These are phyloP conservation scores for Malaclemys terrapin DNA, from an alignment of 2,113 vertebrate genomes.

Conservation along the genomic window DNA sequence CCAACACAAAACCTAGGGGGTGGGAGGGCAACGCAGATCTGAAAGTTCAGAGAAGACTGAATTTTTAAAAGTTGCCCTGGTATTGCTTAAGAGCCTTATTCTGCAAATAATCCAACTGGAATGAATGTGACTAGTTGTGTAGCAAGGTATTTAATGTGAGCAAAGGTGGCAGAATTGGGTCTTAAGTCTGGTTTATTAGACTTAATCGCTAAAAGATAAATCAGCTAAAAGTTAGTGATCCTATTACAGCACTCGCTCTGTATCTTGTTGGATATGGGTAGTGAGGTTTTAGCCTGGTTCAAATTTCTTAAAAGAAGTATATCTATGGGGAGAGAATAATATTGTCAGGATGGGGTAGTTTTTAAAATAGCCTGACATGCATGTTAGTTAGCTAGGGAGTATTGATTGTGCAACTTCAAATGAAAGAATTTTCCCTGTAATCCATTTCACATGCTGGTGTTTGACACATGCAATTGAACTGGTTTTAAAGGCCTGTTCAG, in stretches of 20 bases:
- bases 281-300: neutral
- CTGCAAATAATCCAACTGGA: neutral
- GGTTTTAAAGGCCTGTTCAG: neutral
- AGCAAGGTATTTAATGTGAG: neutral
- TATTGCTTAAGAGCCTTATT: neutral
- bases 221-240: neutral
- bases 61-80: neutral
- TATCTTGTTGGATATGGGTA: neutral
- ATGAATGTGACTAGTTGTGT: neutral
- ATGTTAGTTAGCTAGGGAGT: neutral
- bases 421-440: neutral
- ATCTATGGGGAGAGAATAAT: neutral
- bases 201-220: neutral
- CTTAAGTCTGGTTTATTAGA: neutral
- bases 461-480: neutral
- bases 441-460: neutral
- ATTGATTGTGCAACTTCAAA: neutral
- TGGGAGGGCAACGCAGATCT: neutral
- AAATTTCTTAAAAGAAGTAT: neutral
- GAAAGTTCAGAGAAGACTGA: neutral
- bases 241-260: neutral
- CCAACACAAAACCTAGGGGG: neutral
- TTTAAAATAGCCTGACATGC: neutral
- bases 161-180: neutral
- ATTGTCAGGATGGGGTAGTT: neutral